Percentiles rank a stretch among this genome's conserved stretches.
Conservation (phyloP, 2,113 vertebrate genomes). For the Physeter macrocephalus region DNA sequence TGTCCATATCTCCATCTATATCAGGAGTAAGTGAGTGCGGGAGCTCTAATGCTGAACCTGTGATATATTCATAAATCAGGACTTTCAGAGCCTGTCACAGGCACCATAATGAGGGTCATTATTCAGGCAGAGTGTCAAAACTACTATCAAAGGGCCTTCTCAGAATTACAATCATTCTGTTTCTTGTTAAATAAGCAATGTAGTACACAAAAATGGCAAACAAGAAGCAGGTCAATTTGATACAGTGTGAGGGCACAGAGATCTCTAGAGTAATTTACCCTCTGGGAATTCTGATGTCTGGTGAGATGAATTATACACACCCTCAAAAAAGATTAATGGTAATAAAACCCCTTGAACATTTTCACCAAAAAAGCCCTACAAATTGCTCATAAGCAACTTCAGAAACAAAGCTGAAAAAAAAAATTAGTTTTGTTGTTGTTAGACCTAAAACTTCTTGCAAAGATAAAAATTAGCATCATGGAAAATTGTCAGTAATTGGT, state of each 20-base stretch:
- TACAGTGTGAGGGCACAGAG: slow-evolving; percentile 93
- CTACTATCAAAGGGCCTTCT: slow-evolving; percentile 99
- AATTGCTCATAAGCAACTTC: slow-evolving; percentile 79
- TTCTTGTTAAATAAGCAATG: slow-evolving; percentile 99
- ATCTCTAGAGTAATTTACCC: slow-evolving; percentile 99
- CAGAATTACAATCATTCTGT: slow-evolving; percentile 98
- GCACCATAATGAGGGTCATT: slow-evolving; percentile 99
- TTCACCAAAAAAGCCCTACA: slow-evolving; percentile 67
- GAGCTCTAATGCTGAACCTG: slow-evolving; percentile 85
- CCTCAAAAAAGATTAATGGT: slow-evolving; percentile 96
- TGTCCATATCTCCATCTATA: slow-evolving; percentile 78
- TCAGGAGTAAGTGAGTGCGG: slow-evolving; percentile 78
- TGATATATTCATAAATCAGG: slow-evolving; percentile 99
- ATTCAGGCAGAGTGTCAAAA: slow-evolving; percentile 99
- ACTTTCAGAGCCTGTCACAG: slow-evolving; percentile 98
- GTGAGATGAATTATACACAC: slow-evolving; percentile 97
- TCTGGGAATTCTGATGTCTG: slow-evolving; percentile 93
- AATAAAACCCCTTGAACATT: slow-evolving; percentile 86
- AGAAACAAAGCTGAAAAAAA: slow-evolving; percentile 60
- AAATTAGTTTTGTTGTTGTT: slow-evolving; percentile 60
- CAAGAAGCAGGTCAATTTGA: slow-evolving; percentile 99
- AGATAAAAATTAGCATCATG: slow-evolving; percentile 57
- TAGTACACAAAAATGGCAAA: slow-evolving; percentile 99
- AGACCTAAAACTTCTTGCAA: slow-evolving; percentile 54
- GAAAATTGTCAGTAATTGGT: slow-evolving; percentile 47